Percentiles rank a stretch among this genome's conserved stretches.
Evolutionary conservation across 2,113 vertebrate genomes (phyloP).

Genomic region (Scomber scombrus): DNA sequence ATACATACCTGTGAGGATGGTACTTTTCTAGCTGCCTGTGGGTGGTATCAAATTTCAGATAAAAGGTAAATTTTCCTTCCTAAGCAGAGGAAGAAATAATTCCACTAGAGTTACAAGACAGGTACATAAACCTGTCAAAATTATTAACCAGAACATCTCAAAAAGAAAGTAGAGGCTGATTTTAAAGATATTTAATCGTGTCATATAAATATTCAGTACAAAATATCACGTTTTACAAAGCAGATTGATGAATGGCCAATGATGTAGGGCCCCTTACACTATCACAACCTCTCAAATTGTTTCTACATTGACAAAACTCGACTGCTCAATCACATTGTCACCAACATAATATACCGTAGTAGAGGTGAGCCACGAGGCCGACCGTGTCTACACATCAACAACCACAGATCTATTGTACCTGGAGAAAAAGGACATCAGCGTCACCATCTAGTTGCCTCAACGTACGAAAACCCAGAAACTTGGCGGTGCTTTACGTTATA

Average conservation of each 20-base stretch:
- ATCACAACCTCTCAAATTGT: constrained; percentile 83
- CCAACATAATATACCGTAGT: constrained; percentile 70
- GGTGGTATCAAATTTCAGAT: constrained; percentile 23
- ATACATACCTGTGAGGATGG: constrained; percentile 42
- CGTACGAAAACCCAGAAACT: background rate
- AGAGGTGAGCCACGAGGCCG: constrained; percentile 62
- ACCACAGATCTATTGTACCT: constrained; percentile 73
- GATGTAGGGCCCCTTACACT: constrained; percentile 81
- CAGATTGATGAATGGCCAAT: constrained; percentile 86
- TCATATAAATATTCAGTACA: constrained; percentile 99
- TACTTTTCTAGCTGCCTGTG: constrained; percentile 17
- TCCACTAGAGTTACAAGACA: background rate
- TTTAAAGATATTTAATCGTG: constrained; percentile 90
- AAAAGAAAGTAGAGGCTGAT: constrained; percentile 35
- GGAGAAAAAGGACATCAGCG: constrained; percentile 43
- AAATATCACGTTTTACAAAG: constrained; percentile 97
- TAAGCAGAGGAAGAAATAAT: background rate
- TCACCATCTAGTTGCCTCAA: constrained; percentile 31
- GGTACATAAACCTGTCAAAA: background rate
- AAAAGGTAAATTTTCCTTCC: constrained; percentile 4
- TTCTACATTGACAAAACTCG: constrained; percentile 80
- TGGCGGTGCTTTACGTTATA: background rate
- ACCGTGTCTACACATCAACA: constrained; percentile 80
- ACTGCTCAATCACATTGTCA: constrained; percentile 84
- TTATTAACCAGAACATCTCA: background rate